Conservation (phyloP, 2,797 vertebrate genomes). For the Erpetoichthys calabaricus region DNA sequence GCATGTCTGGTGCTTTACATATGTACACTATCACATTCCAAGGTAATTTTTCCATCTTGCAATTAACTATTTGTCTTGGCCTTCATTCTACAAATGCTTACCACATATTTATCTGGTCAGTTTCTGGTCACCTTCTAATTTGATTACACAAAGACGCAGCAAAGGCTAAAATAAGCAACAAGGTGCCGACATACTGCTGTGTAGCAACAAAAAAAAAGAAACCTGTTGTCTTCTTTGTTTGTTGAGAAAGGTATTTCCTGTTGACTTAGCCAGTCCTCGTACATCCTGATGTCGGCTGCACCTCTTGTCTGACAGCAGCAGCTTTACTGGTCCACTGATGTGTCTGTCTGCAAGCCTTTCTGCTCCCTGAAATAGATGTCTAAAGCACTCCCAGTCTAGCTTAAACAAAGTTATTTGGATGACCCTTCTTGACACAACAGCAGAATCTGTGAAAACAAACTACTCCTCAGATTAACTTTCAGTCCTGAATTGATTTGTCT, state of each 20-base stretch:
- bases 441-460: slow-evolving; percentile 28
- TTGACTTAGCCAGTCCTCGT: slow-evolving; percentile 43
- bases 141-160: slow-evolving; percentile 33
- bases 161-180: slow-evolving; percentile 21
- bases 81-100: too few relatives aligned
- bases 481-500: slow-evolving; percentile 6
- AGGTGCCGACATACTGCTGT: slow-evolving; percentile 19
- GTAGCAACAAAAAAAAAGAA: slow-evolving; percentile 2
- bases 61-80: too few relatives aligned
- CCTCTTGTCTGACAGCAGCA: slow-evolving; percentile 46
- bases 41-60: too few relatives aligned
- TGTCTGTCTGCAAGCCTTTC: slow-evolving; percentile 45
- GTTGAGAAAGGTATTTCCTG: slow-evolving; percentile 35
- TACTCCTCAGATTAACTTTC: slow-evolving; percentile 45
- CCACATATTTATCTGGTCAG: slow-evolving; percentile 44
- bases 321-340: slow-evolving; percentile 51
- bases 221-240: slow-evolving; percentile 17
- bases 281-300: slow-evolving; percentile 35
- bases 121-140: slow-evolving; percentile 46
- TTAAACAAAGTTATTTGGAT: slow-evolving; percentile 42
- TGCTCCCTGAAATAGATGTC: slow-evolving; percentile 35
- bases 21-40: too few relatives aligned
- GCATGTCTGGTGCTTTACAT: too few relatives aligned
- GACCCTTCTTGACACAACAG: slow-evolving; percentile 41
- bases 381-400: slow-evolving; percentile 29